Base-by-base conservation (phyloP, 2,888 invertebrate genomes). In the Parnassius mnemosyne region DNA sequence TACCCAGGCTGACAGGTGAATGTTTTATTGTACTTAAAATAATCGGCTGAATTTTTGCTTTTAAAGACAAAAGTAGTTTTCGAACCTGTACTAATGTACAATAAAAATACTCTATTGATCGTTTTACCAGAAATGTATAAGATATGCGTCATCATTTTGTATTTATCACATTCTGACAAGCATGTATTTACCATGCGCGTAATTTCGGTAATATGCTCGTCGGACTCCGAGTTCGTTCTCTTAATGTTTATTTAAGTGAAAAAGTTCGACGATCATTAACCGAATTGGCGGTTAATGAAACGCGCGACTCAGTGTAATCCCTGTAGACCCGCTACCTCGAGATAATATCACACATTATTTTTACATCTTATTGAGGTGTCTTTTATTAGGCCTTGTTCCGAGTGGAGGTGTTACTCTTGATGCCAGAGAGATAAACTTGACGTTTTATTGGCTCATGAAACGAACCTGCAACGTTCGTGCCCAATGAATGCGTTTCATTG, bases 191-290 rank as follows among this genome's bases (percentile, higher is more conserved):
- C 79, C 82, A 77, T 73, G 76, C 70, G 76, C 80, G 84, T 85
- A 85, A 89, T 89, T 87, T 82, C 84, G 78, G 84, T 87, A 88
- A 89, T 88, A 87, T 86, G 84, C 80, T 83, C 74, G 69, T 74
- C 74, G 78, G 78, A 71, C 76, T 70, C 70, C 70, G 74, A 79
- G 80, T 83, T 78, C 81, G 81, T 85, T 86, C 80, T 81, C 80
- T 78, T 85, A 85, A 87, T 87, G 86, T 87, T 87, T 86, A 85
- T 88, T 86, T 88, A 84, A 87, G 86, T 83, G 86, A 84, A 87
- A 87, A 87, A 87, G 76, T 87, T 87, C 78, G 78, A 78, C 76
- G 77, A 79, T 87, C 84, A 87, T 88, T 87, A 87, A 83, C 81
- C 70, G 78, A 79, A 87, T 87, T 85, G 85, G 79, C 72, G 82